Percentiles rank a stretch among this genome's conserved stretches.
Conservation (phyloP, 35 echinoderm and acorn worm species). For the Ophioderma brevispina region DNA sequence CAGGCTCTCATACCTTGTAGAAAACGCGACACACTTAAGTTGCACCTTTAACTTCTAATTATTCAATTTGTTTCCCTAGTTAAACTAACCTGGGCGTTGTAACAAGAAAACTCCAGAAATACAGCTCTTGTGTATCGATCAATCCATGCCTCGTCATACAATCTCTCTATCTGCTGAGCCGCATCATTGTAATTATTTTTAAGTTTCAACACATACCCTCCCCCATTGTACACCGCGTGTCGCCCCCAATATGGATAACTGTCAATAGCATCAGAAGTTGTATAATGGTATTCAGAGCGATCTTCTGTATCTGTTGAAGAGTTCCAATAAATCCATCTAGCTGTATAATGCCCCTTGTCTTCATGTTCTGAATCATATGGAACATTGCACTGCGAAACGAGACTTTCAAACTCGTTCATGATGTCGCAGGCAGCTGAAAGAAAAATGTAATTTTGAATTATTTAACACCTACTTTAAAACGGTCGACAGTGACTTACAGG, state of each 20-base stretch:
- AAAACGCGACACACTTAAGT: too few relatives aligned
- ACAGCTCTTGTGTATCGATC: conserved; percentile 78
- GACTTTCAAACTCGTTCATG: conserved; percentile 7
- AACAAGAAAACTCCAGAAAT: conserved; percentile 82
- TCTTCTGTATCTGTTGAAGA: neutral
- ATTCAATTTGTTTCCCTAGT: too few relatives aligned
- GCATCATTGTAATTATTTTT: neutral
- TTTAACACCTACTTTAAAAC: too few relatives aligned
- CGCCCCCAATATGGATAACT: conserved; percentile 82
- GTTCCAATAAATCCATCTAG: conserved; percentile 67
- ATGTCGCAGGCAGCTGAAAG: conserved; percentile 62
- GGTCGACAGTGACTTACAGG: too few relatives aligned
- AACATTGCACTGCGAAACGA: conserved; percentile 58
- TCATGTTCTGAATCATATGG: conserved; percentile 40
- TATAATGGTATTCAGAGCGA: conserved; percentile 68
- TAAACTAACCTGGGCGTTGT: conserved; percentile 87
- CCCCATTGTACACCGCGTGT: conserved; percentile 80
- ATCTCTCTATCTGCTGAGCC: conserved; percentile 4
- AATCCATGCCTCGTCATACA: conserved; percentile 77
- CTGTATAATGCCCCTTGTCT: conserved; percentile 55
- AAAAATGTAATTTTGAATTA: too few relatives aligned
- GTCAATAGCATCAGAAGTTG: conserved; percentile 37
- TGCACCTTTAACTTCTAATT: too few relatives aligned
- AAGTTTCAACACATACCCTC: conserved; percentile 74
- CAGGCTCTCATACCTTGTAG: too few relatives aligned